Percentiles rank a stretch among this genome's conserved stretches.
These are phyloP conservation scores for Rhizoglyphus robini DNA, from an alignment of 1,140 invertebrate species.

Conservation along the genomic window DNA sequence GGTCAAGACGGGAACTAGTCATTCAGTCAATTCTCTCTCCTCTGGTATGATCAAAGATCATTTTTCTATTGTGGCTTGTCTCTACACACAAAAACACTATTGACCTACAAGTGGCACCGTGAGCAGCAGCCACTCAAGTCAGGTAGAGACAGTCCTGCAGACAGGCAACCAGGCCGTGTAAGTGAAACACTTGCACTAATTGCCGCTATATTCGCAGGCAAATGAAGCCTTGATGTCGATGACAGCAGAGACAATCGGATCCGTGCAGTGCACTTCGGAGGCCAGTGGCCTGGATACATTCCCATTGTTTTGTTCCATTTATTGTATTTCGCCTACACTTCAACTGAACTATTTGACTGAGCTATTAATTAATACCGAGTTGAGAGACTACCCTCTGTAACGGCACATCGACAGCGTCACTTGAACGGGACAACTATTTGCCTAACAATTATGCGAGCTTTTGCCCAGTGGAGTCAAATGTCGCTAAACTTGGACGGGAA, in stretches of 20 bases:
- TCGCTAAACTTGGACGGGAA: no score
- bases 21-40: not conserved
- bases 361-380: no score
- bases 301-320: no score
- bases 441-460: no score
- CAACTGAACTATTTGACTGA: not conserved
- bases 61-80: not conserved
- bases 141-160: no score
- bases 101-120: not conserved
- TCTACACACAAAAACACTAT: not conserved
- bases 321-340: not conserved
- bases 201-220: not conserved
- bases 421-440: no score
- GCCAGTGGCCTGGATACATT: not conserved
- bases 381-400: no score
- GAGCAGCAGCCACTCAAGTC: not conserved
- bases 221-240: not conserved
- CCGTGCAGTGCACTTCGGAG: not conserved
- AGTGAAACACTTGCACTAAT: conserved; percentile 1
- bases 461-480: no score
- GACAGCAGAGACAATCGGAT: not conserved
- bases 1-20: conserved; percentile 2
- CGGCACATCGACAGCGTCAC: no score
- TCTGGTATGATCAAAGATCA: not conserved
- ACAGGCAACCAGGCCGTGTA: no score